Conservation (phyloP, 92 coral and sea anemone species). For the Plumapathes pennacea region DNA sequence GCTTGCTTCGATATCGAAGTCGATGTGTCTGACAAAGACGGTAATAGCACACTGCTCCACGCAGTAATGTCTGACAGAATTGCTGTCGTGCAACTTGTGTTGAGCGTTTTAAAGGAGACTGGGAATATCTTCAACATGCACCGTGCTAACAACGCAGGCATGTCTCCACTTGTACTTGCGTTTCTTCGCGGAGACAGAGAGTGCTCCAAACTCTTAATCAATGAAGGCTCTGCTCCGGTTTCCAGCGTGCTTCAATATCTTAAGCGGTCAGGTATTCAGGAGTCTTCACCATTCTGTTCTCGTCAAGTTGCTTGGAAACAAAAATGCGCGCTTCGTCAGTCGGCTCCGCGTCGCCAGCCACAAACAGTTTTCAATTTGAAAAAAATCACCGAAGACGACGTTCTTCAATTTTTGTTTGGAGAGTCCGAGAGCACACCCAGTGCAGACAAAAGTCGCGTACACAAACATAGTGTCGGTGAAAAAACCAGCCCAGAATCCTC, state of each 20-base stretch:
- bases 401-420: constrained; percentile 71
- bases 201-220: constrained; percentile 61
- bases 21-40: constrained; percentile 51
- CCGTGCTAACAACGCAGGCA: constrained; percentile 78
- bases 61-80: constrained; percentile 74
- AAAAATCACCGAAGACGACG: constrained; percentile 35
- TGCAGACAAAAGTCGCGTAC: constrained; percentile 5
- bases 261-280: constrained; percentile 13
- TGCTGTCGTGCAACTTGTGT: constrained; percentile 42
- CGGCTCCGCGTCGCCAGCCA: too few relatives aligned
- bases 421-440: constrained; percentile 32
- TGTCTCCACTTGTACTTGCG: constrained; percentile 73
- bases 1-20: constrained; percentile 44
- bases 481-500: too few relatives aligned
- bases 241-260: constrained; percentile 62
- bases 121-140: constrained; percentile 30
- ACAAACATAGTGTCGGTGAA: neutral
- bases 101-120: constrained; percentile 29
- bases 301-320: neutral
- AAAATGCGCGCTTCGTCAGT: too few relatives aligned
- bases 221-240: constrained; percentile 53
- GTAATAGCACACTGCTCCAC: constrained; percentile 58
- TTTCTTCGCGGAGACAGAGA: constrained; percentile 59
- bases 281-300: too few relatives aligned
- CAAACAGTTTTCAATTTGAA: constrained; percentile 4